Conservation (phyloP, 2,888 invertebrate genomes). For the Homarus gammarus region DNA sequence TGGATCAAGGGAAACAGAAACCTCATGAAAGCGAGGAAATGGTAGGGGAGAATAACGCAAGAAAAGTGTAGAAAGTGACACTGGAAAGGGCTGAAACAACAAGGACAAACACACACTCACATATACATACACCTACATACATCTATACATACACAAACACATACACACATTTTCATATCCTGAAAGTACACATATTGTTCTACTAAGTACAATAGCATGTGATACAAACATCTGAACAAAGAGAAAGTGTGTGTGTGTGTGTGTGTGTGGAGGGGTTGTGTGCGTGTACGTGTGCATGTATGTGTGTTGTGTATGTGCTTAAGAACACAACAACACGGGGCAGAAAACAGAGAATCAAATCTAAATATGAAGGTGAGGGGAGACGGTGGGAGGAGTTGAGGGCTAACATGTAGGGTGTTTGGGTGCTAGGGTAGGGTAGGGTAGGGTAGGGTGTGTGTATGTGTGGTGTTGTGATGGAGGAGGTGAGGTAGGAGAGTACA, state of each 20-base stretch:
- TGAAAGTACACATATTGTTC: too few species aligned
- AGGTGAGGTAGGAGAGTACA: background rate
- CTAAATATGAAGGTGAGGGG: background rate
- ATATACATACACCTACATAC: conserved; percentile 10
- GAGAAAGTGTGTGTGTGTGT: too few species aligned
- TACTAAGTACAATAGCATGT: too few species aligned
- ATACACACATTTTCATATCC: too few species aligned
- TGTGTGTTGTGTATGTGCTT: conserved; percentile 1
- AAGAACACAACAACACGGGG: background rate
- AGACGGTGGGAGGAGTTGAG: background rate
- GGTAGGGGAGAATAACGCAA: too few species aligned
- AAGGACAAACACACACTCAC: background rate
- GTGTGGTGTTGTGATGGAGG: background rate
- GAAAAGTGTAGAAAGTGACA: too few species aligned
- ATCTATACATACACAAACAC: conserved; percentile 28
- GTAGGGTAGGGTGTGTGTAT: background rate
- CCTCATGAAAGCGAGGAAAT: too few species aligned
- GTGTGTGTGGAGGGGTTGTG: too few species aligned
- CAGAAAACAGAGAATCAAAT: background rate
- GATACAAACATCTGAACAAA: too few species aligned
- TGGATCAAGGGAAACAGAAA: too few species aligned
- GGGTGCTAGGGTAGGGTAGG: background rate
- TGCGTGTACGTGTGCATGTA: background rate
- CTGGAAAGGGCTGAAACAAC: too few species aligned
- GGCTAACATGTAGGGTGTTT: background rate